A percentile compares a stretch with the other conserved stretches of the same genome.
These are phyloP conservation scores for Acrossocheilus wenchowensis DNA, from an alignment of 2,797 vertebrate genomes.

Conservation along the genomic window DNA sequence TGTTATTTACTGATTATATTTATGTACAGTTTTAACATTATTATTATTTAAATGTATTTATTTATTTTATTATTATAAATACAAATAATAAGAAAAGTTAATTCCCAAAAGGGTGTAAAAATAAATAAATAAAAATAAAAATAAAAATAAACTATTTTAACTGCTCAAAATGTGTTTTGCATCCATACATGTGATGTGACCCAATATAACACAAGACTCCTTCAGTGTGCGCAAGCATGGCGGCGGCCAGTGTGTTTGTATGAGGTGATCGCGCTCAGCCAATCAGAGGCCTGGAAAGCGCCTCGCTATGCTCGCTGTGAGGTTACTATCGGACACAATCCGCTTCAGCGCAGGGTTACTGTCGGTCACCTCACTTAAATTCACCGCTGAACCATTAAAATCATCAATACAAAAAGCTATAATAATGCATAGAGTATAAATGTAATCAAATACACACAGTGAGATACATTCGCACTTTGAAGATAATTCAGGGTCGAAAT, in stretches of 20 bases:
- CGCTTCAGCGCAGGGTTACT: slow-evolving; percentile 70
- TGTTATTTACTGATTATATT: too few relatives aligned
- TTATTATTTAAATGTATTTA: too few relatives aligned
- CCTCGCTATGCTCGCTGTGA: slow-evolving; percentile 70
- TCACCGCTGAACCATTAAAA: background rate
- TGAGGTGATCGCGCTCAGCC: slow-evolving; percentile 93
- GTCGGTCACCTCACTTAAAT: slow-evolving; percentile 67
- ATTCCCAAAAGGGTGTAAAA: background rate
- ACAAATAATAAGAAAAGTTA: background rate
- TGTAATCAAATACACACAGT: background rate
- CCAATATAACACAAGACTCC: background rate
- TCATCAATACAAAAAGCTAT: background rate
- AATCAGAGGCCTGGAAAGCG: slow-evolving; percentile 83
- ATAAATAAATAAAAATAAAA: too few relatives aligned
- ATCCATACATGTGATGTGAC: background rate
- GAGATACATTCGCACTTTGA: too few relatives aligned
- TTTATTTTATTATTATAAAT: background rate
- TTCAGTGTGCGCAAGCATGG: slow-evolving; percentile 52
- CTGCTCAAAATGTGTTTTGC: slow-evolving; percentile 1
- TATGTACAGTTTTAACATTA: too few relatives aligned
- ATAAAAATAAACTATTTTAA: background rate
- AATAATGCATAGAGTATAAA: background rate
- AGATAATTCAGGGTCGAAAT: background rate
- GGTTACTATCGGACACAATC: slow-evolving; percentile 84
- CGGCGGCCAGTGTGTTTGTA: slow-evolving; percentile 76